Evolutionary conservation across 1,140 invertebrate species (phyloP), one percentile per base, ranked within the genome.

Genomic region (Drosophila ambigua): DNA sequence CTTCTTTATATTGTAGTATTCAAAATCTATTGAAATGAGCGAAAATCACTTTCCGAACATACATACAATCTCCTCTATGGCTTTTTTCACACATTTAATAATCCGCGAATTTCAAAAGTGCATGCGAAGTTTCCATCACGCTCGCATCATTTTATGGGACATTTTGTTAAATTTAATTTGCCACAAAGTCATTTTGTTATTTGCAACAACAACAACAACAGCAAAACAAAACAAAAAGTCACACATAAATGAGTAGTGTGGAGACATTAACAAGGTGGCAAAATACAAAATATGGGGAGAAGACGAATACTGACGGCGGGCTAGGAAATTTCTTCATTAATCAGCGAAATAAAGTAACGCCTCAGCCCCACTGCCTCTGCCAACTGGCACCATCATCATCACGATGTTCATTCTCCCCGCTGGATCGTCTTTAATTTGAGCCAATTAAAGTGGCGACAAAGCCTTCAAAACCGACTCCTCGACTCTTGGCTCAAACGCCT

Each of bases 141-240:
- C 16, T 16, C 55, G 48, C 55, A 80, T 72, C 43, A 60, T 54
- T 81, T 81, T 74, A 81, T 82, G 74, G 49, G 54, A 45, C 23
- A 68, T 73, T 81, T 82, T 69, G 65, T 66, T 77, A 81, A 69
- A 77, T 62, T 78, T 73, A 72, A 81, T 81, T 75, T 80, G 77
- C 61, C 26, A 59, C 35, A 23, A 11, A 46, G 23, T 61, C 68
- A 65, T 52, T 69, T 45, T 26, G 28, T 15, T 48, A 39, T 59
- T 59, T 49, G 57, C 64, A 20, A 39, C 9, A 39, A 39, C 16
- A n/a, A n/a, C 3, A 39, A 4, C 35, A 39, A 4, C 31, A 9
- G 43, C 58, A 44, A 68, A 52, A 44, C 1, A 26, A 49, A 44
- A 24, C 23, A 44, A 71, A 60, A 26, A 43, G 54, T 57, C 15